Evolutionary conservation across 2,888 invertebrate species (phyloP).

Genomic region (Griposia aprilina): DNA sequence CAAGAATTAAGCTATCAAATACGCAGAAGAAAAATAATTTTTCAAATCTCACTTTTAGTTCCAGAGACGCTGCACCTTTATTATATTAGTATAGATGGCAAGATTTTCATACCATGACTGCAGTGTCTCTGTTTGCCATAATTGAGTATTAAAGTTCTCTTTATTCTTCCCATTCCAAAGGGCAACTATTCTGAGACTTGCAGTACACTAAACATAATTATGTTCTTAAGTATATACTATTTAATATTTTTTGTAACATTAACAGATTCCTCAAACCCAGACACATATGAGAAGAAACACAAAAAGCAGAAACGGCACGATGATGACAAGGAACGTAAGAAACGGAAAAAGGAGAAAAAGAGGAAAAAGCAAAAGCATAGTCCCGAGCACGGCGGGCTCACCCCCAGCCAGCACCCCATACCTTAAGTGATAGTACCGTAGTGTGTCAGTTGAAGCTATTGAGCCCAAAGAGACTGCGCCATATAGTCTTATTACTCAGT

Average conservation of each 20-base stretch:
- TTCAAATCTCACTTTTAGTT: too few species aligned
- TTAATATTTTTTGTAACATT: slow-evolving; percentile 25
- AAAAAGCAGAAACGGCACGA: slow-evolving; percentile 98
- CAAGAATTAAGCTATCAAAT: too few species aligned
- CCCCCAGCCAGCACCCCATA: slow-evolving; percentile 87
- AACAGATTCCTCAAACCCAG: slow-evolving; percentile 92
- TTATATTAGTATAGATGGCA: too few species aligned
- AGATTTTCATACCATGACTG: neutral
- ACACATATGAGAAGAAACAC: slow-evolving; percentile 98
- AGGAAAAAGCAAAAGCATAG: slow-evolving; percentile 98
- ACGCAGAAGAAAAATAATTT: too few species aligned
- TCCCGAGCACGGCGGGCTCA: slow-evolving; percentile 94
- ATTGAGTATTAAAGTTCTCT: neutral
- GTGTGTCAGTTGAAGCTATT: slow-evolving; percentile 67
- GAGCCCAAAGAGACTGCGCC: slow-evolving; percentile 79
- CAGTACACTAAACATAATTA: neutral
- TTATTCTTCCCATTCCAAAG: neutral
- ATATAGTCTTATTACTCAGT: slow-evolving; percentile 46
- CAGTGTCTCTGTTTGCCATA: neutral
- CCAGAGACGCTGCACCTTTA: neutral
- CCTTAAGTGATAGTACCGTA: slow-evolving; percentile 71
- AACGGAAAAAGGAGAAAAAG: slow-evolving; percentile 98
- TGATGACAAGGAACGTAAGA: slow-evolving; percentile 98
- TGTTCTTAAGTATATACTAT: neutral
- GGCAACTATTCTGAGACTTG: neutral